These are phyloP conservation scores for Archilochus colubris DNA, from an alignment of 2,113 vertebrate species.

Conservation along the genomic window DNA sequence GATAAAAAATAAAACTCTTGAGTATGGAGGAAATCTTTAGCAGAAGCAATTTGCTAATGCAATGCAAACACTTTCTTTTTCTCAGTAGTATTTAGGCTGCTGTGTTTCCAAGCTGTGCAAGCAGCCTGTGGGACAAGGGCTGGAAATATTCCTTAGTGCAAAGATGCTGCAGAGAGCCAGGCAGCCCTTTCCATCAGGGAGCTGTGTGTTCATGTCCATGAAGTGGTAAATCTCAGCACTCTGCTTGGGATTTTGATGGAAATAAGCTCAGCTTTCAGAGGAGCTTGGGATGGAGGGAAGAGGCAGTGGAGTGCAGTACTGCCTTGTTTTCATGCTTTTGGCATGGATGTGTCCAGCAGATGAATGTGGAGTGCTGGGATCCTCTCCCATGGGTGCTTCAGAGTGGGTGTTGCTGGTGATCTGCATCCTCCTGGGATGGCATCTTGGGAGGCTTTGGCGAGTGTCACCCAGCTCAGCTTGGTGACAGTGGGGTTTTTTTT, in stretches of 20 bases:
- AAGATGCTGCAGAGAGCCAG: neutral
- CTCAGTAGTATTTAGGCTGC: neutral
- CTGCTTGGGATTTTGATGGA: neutral
- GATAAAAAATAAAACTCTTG: neutral
- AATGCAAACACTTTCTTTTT: neutral
- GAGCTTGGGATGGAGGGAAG: neutral
- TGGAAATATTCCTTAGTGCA: neutral
- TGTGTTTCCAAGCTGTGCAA: neutral
- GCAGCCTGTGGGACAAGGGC: neutral
- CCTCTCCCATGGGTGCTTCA: neutral
- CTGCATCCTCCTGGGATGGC: accelerated
- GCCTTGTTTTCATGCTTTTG: accelerated
- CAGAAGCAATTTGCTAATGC: neutral
- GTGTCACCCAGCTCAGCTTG: accelerated
- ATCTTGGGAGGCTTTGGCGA: accelerated
- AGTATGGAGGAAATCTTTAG: neutral
- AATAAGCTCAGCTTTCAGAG: neutral
- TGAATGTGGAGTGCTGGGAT: too few relatives aligned
- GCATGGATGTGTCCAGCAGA: accelerated
- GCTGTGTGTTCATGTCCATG: accelerated
- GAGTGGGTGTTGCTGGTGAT: neutral
- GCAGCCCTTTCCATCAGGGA: accelerated
- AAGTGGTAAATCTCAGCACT: neutral
- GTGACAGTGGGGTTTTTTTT: neutral
- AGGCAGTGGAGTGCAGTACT: neutral